Conservation (phyloP, 2,888 invertebrate species). For the Caenorhabditis afra region DNA sequence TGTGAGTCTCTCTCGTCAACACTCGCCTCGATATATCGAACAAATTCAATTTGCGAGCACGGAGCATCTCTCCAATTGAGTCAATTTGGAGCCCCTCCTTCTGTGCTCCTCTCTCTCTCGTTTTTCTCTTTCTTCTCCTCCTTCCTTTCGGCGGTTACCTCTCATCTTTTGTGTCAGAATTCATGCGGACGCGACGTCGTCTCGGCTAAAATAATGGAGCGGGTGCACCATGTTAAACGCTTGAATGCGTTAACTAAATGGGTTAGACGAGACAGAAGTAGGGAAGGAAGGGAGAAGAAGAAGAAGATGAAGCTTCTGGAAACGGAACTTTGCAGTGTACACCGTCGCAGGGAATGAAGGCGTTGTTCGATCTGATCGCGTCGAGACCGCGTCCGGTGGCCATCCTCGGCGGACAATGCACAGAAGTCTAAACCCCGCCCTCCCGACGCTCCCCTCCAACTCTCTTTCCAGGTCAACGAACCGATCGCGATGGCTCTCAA, state of each 20-base stretch:
- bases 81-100: slow-evolving; percentile 38
- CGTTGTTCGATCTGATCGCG: slow-evolving; percentile 78
- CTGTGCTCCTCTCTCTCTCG: not conserved
- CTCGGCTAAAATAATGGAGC: slow-evolving; percentile 48
- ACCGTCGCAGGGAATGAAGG: slow-evolving; percentile 78
- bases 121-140: slow-evolving; percentile 14
- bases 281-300: slow-evolving; percentile 22
- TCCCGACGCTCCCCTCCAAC: not conserved
- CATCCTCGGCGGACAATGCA: slow-evolving; percentile 79
- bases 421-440: slow-evolving; percentile 55
- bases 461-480: slow-evolving; percentile 73
- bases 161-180: slow-evolving; percentile 50
- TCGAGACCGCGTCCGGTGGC: slow-evolving; percentile 74
- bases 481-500: slow-evolving; percentile 83
- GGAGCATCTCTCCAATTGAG: slow-evolving; percentile 45
- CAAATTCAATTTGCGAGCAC: slow-evolving; percentile 44
- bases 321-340: slow-evolving; percentile 73
- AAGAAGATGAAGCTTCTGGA: not conserved
- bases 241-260: slow-evolving; percentile 60
- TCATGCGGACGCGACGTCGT: slow-evolving; percentile 27
- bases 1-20: slow-evolving; percentile 58
- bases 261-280: slow-evolving; percentile 15
- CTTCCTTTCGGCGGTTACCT: slow-evolving; percentile 31
- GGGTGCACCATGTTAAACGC: slow-evolving; percentile 58
- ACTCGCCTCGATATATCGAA: slow-evolving; percentile 32